Evolutionary conservation across 2,888 invertebrate genomes (phyloP).

Genomic region (Crematogaster levior): DNA sequence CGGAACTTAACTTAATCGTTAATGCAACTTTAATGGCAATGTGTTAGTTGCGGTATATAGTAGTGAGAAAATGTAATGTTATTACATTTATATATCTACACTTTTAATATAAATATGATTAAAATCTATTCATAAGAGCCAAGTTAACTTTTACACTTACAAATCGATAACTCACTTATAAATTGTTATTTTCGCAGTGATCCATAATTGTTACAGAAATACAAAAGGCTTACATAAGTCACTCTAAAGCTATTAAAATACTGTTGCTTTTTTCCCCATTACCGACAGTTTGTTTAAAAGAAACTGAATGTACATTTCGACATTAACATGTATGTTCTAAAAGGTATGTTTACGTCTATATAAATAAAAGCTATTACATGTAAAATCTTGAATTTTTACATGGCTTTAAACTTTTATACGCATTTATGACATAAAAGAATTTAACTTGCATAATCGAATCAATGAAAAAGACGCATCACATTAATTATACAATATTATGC

Average conservation of each 20-base stretch:
- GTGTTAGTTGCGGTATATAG: background rate
- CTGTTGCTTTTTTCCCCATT: background rate
- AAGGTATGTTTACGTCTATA: constrained; percentile 7
- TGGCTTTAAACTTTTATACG: background rate
- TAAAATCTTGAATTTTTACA: constrained; percentile 29
- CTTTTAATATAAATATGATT: background rate
- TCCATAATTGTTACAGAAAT: constrained; percentile 27
- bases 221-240: constrained; percentile 12
- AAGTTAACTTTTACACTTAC: background rate
- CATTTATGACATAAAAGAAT: background rate
- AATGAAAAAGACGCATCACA: background rate
- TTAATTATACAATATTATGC: constrained; percentile 9
- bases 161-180: background rate
- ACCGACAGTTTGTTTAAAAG: background rate
- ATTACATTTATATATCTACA: constrained; percentile 22
- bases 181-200: background rate
- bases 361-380: constrained; percentile 26
- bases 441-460: background rate
- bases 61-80: background rate
- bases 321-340: background rate
- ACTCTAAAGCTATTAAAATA: constrained; percentile 32
- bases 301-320: constrained; percentile 27
- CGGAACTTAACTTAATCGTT: constrained; percentile 5
- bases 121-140: background rate
- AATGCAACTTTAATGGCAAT: constrained; percentile 5